Evolutionary conservation across 2,113 vertebrate species (phyloP).

Genomic region (Pungitius pungitius): DNA sequence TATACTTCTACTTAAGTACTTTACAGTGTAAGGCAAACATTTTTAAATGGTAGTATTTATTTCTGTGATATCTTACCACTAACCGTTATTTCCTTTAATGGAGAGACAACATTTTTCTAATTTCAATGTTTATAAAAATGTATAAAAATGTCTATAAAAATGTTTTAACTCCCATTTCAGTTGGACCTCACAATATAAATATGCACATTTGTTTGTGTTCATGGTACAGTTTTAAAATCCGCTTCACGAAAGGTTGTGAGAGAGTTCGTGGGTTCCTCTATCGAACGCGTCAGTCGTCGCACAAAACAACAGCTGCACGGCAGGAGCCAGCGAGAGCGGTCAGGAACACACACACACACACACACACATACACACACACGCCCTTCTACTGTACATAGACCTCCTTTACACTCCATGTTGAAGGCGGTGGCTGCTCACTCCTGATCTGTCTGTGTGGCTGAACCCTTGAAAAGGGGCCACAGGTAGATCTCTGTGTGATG

Average conservation of each 20-base stretch:
- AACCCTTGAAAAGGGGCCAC: conserved; percentile 59
- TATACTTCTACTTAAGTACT: background rate
- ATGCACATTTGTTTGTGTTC: background rate
- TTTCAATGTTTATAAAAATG: background rate
- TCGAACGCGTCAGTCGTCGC: conserved; percentile 31
- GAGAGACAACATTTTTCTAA: background rate
- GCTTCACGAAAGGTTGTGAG: too few species aligned
- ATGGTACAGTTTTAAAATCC: background rate
- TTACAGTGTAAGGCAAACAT: background rate
- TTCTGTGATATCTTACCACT: background rate
- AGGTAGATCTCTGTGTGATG: conserved; percentile 68
- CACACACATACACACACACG: background rate
- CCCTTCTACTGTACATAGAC: conserved; percentile 17
- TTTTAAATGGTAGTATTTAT: background rate
- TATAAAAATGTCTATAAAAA: background rate
- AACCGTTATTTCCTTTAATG: background rate
- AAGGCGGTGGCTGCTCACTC: conserved; percentile 40
- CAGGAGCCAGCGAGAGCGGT: conserved; percentile 24
- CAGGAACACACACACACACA: conserved; percentile 10
- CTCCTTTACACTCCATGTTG: conserved; percentile 22
- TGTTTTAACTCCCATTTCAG: background rate
- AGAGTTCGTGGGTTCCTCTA: conserved; percentile 5
- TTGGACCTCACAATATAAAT: background rate
- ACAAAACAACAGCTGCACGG: conserved; percentile 45
- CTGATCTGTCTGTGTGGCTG: conserved; percentile 29